Evolutionary conservation across 1,140 invertebrate genomes (phyloP).

Genomic region (Rhynchophorus ferrugineus): DNA sequence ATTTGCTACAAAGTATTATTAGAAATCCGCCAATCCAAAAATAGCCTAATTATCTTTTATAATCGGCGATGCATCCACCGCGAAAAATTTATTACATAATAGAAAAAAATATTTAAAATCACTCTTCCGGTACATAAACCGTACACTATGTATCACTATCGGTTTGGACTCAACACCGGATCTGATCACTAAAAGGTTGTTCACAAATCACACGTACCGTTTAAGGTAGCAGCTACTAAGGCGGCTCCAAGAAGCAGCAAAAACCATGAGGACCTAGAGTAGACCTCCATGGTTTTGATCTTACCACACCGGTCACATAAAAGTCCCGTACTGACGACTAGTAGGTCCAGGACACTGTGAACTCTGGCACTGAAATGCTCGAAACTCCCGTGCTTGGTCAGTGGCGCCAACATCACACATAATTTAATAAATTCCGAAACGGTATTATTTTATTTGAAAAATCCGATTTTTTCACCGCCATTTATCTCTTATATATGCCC

Average conservation of each 20-base stretch:
- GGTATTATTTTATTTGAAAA: too few relatives aligned
- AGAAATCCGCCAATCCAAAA: conserved; percentile 32
- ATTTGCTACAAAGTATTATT: conserved; percentile 34
- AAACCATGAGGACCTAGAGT: conserved; percentile 38
- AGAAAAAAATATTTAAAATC: conserved; percentile 2
- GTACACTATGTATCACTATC: conserved; percentile 13
- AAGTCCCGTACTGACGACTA: conserved; percentile 36
- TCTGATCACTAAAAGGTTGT: not conserved
- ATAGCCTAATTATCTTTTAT: conserved; percentile 32
- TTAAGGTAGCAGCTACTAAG: conserved; percentile 39
- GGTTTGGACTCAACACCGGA: conserved; percentile 5
- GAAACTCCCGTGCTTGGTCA: conserved; percentile 22
- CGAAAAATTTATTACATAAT: conserved; percentile 30
- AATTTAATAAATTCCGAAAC: too few relatives aligned
- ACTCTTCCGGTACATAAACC: not conserved
- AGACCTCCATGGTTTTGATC: conserved; percentile 39
- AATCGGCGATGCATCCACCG: conserved; percentile 25
- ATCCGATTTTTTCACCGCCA: too few relatives aligned
- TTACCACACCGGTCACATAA: conserved; percentile 39
- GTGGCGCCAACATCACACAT: conserved; percentile 6
- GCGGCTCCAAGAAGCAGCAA: conserved; percentile 38
- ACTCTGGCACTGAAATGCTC: conserved; percentile 27
- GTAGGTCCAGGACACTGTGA: conserved; percentile 30
- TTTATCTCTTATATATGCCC: too few relatives aligned
- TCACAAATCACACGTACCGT: conserved; percentile 34